phyloP scores from a whole-genome alignment of 2,888 invertebrate genomes.

The Spicauda simplicius region DNA sequence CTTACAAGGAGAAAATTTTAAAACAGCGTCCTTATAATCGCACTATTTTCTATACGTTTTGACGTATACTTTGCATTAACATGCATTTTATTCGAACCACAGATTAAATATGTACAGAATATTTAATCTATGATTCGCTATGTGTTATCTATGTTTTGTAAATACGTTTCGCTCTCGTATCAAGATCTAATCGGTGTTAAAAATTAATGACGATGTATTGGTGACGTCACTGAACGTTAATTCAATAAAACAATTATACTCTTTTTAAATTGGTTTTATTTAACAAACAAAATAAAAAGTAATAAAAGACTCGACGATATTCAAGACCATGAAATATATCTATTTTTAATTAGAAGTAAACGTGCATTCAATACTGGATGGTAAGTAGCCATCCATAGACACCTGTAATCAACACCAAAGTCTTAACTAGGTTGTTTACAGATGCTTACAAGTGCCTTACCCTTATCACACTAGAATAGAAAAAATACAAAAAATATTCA shows the following conservation, averaged over 20 bases:
- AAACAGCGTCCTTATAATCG: slow-evolving; percentile 21
- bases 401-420: too few relatives aligned
- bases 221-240: slow-evolving; percentile 56
- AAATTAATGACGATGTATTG: slow-evolving; percentile 44
- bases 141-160: slow-evolving; percentile 54
- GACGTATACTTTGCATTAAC: slow-evolving; percentile 44
- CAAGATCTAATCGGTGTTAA: slow-evolving; percentile 54
- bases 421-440: too few relatives aligned
- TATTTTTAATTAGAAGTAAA: too few relatives aligned
- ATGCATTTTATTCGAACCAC: slow-evolving; percentile 53
- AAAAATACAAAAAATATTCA: too few relatives aligned
- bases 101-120: slow-evolving; percentile 47
- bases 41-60: slow-evolving; percentile 25
- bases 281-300: slow-evolving; percentile 18
- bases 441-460: too few relatives aligned
- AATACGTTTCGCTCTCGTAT: slow-evolving; percentile 59
- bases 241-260: slow-evolving; percentile 41
- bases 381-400: too few relatives aligned
- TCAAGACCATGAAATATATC: too few relatives aligned
- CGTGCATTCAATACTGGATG: too few relatives aligned
- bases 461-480: too few relatives aligned
- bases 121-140: slow-evolving; percentile 24
- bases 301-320: background rate
- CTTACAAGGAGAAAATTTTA: background rate
- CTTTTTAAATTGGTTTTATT: slow-evolving; percentile 34